phyloP scores from a whole-genome alignment of 2,888 invertebrate species.

The Ichneumoninae sp. region DNA sequence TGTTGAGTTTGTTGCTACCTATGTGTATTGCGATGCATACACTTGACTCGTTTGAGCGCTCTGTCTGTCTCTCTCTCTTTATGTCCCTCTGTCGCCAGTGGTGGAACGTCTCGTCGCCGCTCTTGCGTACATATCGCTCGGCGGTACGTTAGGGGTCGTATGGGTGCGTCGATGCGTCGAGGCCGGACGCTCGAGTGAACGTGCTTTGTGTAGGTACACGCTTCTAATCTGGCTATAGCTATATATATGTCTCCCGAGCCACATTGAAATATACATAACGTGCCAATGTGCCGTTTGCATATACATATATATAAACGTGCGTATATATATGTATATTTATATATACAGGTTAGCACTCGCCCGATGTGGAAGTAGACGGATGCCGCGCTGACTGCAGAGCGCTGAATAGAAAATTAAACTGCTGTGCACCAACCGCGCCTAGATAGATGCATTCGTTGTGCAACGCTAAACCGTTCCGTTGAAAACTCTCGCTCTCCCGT shows the following conservation, averaged over 20 bases:
- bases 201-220: constrained; percentile 52
- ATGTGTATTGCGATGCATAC: constrained; percentile 49
- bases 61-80: not conserved
- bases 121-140: constrained; percentile 56
- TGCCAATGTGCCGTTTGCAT: constrained; percentile 14
- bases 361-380: constrained; percentile 49
- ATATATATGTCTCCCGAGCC: not conserved
- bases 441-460: constrained; percentile 75
- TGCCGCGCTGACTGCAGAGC: constrained; percentile 52
- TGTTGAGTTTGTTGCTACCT: constrained; percentile 32
- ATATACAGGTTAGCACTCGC: not conserved
- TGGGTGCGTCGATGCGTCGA: constrained; percentile 46
- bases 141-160: constrained; percentile 52
- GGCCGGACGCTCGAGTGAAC: constrained; percentile 65
- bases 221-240: constrained; percentile 8
- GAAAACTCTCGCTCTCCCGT: constrained; percentile 36
- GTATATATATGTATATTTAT: not conserved
- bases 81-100: not conserved
- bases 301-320: not conserved
- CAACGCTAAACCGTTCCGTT: constrained; percentile 68
- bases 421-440: constrained; percentile 73
- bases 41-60: constrained; percentile 37
- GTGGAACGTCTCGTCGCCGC: constrained; percentile 6
- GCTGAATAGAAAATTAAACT: constrained; percentile 76
- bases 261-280: constrained; percentile 1